Conservation (phyloP, 2,797 vertebrate species). For the Pyrocephalus nanus region DNA sequence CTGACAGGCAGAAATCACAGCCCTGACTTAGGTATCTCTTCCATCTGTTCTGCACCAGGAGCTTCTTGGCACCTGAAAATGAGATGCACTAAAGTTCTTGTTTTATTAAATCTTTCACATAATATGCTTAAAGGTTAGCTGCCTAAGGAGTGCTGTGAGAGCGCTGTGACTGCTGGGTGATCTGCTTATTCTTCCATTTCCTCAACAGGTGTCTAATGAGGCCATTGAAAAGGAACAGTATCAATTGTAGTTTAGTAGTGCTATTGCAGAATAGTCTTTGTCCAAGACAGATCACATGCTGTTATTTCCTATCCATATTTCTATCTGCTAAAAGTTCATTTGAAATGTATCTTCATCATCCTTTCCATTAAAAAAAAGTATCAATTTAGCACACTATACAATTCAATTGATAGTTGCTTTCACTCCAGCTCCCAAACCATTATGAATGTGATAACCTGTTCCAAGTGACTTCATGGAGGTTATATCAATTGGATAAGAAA, state of each 20-base stretch:
- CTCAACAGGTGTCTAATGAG: not conserved
- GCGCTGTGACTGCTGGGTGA: not conserved
- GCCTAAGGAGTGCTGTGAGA: not conserved
- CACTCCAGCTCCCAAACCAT: not conserved
- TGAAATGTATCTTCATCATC: not conserved
- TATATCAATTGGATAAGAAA: not conserved
- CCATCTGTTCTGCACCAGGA: conserved; percentile 18
- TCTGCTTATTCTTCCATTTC: not conserved
- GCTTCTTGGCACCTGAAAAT: conserved; percentile 9
- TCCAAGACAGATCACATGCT: not conserved
- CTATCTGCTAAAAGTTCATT: not conserved
- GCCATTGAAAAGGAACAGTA: not conserved
- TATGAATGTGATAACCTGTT: not conserved
- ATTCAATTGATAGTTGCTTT: not conserved
- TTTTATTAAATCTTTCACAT: not conserved
- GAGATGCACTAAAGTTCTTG: not conserved
- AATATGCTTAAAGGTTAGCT: not conserved
- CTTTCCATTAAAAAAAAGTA: not conserved
- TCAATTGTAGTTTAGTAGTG: not conserved
- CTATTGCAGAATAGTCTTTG: not conserved
- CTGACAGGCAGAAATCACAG: conserved; percentile 11
- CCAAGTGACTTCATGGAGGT: not conserved
- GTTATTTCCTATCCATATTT: not conserved
- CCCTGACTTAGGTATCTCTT: not conserved
- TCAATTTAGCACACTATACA: not conserved